Base-by-base conservation (phyloP, 2,113 vertebrate species). In the Oryzias javanicus region DNA sequence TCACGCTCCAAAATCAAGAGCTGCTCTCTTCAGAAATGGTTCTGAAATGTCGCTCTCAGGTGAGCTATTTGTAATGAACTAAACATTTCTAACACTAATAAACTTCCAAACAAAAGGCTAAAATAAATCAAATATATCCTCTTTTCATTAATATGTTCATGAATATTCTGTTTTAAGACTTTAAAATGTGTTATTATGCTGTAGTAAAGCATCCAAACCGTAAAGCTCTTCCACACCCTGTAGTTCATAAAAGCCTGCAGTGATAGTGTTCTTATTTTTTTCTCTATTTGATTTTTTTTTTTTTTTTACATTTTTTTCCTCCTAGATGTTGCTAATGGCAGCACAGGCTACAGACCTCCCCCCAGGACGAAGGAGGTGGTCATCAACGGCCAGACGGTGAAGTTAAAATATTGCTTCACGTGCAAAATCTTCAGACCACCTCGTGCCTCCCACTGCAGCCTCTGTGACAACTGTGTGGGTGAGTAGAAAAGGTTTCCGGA, bases 401-500 rank as follows among this genome's bases (percentile, higher is more conserved):
- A 98, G 80, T 90, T 98, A 63, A 98, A 98, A 85, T 98, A 98
- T 58, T 98, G 96, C 92, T 98, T 98, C 88, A 98, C 96, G 88
- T 98, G 96, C 91, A 98, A 98, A 89, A 97, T 98, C 88, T 98
- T 98, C 91, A 94, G 96, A 81, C 96, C 96, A 20, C 96, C 96
- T 45, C 94, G 96, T 76, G 95, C 96, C 90, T 98, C 96, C 69
- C 96, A 98, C 84, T 98, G 96, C 89, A 98, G 96, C 91, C 94
- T 98, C 83, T 98, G 96, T 81, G 96, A 98, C 93, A 98, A 98
- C 92, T 98, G 96, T 89, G 96, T 98, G 91, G 96, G 96, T 98
- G 87, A 96, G 86, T 77, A 29, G 49, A 52, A 45, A 49, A 12
- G 4, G 19, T 60, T 52, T 64, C 27, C 52, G 8, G 17, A 5